Evolutionary conservation across 2,888 invertebrate genomes (phyloP), one percentile per base, ranked within the genome.

Genomic region (Xanthostigma xanthostigma): DNA sequence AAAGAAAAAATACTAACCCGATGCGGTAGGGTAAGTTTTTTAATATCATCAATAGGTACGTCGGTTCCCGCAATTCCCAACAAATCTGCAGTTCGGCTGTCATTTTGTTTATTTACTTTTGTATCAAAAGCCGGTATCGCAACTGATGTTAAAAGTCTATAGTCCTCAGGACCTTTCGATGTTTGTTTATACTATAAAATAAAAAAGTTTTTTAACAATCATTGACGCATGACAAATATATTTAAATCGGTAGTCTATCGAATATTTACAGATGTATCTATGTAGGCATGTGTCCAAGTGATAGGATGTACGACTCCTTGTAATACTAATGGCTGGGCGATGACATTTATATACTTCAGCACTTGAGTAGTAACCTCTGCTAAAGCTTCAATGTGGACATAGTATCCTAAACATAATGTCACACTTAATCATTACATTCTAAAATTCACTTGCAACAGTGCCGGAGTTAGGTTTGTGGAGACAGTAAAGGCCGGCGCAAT

Each of bases 331-430:
- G 89, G 89, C 39, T 85, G 76, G 0, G 89, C 95, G 62, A 98
- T 84, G 4, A 97, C 94, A 51, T 90, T 84, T 54, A 98, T 90
- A 67, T 98, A 98, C 65, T 94, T 88, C 58, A 97, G 70, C 17
- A 97, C 96, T 64, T 97, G 90, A 65, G 94, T 93, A 54, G 90
- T 85, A 0, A 96, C 95, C 68, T 98, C 96, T 57, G 95, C 93
- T 59, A 96, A 76, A 0, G 93, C 90, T 56, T 90, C 87, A 12
- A 98, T 90, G 64, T 96, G 96, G 1, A 89, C 86, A 68, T 86
- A 94, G 64, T 82, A 93, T n/a, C 95, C 92, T 87, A 62, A 17
- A 60, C 58, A 49, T 51, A 44, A 50, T 38, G 51, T 12, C 17
- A 45, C 33, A 12, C 8, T 17, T 27, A 43, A 11, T 27, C 27